Evolutionary conservation across 37 sponge, comb jelly and placozoan species (phyloP).

Genomic region (Cladorhizidae sp.): DNA sequence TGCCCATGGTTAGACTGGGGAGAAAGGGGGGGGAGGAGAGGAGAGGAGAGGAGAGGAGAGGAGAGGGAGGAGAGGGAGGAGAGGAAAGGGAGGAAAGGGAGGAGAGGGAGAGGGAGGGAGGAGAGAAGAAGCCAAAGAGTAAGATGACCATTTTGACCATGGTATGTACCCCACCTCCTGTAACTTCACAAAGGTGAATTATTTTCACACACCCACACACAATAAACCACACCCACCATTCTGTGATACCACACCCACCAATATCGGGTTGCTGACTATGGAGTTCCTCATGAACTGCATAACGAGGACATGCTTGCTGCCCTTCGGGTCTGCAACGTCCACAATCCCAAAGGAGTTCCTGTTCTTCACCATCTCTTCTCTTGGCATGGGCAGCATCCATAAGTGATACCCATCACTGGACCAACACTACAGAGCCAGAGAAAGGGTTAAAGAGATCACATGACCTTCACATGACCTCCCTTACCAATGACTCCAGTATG

Average conservation of each 20-base stretch:
- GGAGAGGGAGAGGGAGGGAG: neutral
- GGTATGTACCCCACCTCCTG: neutral
- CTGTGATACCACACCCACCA: constrained; percentile 40
- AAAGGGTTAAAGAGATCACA: constrained; percentile 14
- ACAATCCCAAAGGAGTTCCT: too few species aligned
- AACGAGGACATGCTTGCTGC: constrained; percentile 35
- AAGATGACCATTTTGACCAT: neutral
- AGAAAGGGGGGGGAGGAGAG: constrained; percentile 4
- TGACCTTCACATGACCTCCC: constrained; percentile 56
- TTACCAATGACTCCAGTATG: constrained; percentile 35
- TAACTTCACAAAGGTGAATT: neutral
- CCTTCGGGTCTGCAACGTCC: neutral
- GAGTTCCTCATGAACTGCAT: constrained; percentile 76
- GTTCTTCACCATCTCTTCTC: constrained; percentile 3
- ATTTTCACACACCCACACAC: neutral
- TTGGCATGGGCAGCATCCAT: constrained; percentile 61
- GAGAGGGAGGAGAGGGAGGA: constrained; percentile 11
- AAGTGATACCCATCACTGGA: constrained; percentile 67
- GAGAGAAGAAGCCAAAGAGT: neutral
- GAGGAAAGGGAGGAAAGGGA: neutral
- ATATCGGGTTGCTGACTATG: constrained; percentile 72
- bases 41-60: neutral
- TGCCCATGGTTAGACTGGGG: constrained; percentile 70
- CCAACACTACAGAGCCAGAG: constrained; percentile 86
- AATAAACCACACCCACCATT: neutral